Conservation (phyloP, 2,113 vertebrate species). For the Stegastes partitus region DNA sequence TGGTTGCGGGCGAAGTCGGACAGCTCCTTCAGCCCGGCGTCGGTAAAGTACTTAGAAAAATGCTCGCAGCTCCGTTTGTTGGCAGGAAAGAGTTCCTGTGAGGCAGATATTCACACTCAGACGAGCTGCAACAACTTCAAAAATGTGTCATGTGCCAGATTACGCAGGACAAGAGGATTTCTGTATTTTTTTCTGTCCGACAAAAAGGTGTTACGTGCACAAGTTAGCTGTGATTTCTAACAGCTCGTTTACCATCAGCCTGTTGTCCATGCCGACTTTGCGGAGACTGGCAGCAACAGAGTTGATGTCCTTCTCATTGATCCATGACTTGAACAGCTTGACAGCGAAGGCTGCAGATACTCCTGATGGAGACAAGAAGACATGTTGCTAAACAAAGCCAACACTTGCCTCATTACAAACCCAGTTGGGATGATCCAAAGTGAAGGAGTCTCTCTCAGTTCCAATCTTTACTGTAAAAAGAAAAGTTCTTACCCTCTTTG, state of each 20-base stretch:
- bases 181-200: too few species aligned
- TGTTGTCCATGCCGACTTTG: conserved; percentile 99
- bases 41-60: conserved; percentile 99
- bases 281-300: conserved; percentile 94
- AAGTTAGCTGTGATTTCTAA: too few species aligned
- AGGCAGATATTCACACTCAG: not conserved
- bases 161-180: too few species aligned
- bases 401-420: too few species aligned
- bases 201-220: too few species aligned
- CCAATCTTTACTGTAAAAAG: too few species aligned
- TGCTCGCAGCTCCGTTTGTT: conserved; percentile 98
- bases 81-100: conserved; percentile 97
- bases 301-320: conserved; percentile 98
- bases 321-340: conserved; percentile 99
- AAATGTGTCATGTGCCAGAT: not conserved
- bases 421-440: too few species aligned
- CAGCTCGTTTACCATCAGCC: conserved; percentile 90
- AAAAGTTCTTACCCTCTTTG: conserved; percentile 93
- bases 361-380: conserved; percentile 78
- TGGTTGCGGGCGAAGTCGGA: conserved; percentile 97
- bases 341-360: conserved; percentile 99
- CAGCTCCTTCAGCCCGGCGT: conserved; percentile 96
- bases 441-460: too few species aligned
- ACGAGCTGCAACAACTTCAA: not conserved
- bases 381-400: too few species aligned